These are phyloP conservation scores for Agrochola lychnidis DNA, from an alignment of 2,888 invertebrate genomes.

Conservation along the genomic window DNA sequence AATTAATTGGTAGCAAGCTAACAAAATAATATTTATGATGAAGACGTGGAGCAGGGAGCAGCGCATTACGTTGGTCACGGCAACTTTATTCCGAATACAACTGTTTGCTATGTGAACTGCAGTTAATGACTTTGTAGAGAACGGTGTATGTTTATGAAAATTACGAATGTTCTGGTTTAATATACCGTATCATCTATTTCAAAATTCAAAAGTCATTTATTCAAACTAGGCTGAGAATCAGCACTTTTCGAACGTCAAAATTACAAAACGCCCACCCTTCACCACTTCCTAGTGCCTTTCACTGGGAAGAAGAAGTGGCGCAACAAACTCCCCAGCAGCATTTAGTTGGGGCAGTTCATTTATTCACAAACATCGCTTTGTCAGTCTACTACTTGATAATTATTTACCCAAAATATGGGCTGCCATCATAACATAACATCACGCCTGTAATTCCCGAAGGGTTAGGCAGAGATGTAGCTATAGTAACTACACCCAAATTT, in stretches of 20 bases:
- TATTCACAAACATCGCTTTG: not conserved
- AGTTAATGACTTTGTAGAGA: conserved; percentile 5
- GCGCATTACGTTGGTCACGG: conserved; percentile 10
- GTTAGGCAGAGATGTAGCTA: not conserved
- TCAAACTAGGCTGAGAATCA: no score
- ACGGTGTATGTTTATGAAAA: conserved; percentile 7
- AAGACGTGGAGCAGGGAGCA: conserved; percentile 2
- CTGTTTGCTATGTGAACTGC: conserved; percentile 14
- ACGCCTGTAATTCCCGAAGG: not conserved
- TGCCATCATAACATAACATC: not conserved
- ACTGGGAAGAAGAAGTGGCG: no score
- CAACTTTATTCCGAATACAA: conserved; percentile 23
- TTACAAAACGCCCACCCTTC: no score
- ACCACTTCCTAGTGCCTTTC: no score
- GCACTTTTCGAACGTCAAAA: no score
- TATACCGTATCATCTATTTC: not conserved
- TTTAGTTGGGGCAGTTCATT: not conserved
- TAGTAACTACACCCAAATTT: no score
- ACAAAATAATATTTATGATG: conserved; percentile 45
- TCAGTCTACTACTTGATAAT: not conserved
- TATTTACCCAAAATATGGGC: not conserved
- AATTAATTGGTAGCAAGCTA: conserved; percentile 43
- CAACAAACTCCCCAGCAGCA: no score
- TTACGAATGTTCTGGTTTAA: not conserved
- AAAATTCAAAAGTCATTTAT: no score